Evolutionary conservation across 1,140 invertebrate species (phyloP), one percentile per base, ranked within the genome.

Genomic region (Phocides pigmalion): DNA sequence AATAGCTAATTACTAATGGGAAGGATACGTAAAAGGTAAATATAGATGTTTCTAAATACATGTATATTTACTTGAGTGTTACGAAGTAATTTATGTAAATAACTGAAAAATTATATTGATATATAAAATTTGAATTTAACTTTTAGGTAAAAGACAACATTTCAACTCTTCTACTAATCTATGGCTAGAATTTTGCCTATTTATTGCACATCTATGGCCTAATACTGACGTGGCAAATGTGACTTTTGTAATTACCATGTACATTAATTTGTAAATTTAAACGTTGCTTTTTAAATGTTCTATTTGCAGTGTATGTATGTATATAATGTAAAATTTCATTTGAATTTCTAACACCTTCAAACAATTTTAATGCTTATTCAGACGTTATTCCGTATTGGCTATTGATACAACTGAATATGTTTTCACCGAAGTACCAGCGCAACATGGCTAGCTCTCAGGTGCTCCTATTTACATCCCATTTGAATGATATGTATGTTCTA

Each of bases 201-300:
- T n/a, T n/a, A n/a, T n/a, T n/a, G n/a, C n/a, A n/a, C n/a, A n/a
- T n/a, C n/a, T n/a, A n/a, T n/a, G n/a, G n/a, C n/a, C n/a, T n/a
- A n/a, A n/a, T n/a, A n/a, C 25, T 4, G 5, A 8, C 25, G 5
- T 28, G 25, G 9, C 25, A 35, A 35, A 35, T 35, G 32, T 35
- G 32, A 35, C 32, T 35, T 35, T 35, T 94, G 59, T 6, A 76
- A 32, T 28, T 3, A 50, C 12, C 9, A 46, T 46, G 9, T 46
- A 8, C 19, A 17, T 16, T 46, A n/a, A 2, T 22, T n/a, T 12
- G 16, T 46, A 46, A 46, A 46, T 46, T 46, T 22, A 22, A 4
- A 46, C 22, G 19, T 46, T 22, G 12, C 22, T 46, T 20, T 46
- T 5, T 22, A n/a, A 20, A 8, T 6, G 14, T 41, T 1, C n/a